phyloP scores from a whole-genome alignment of 2,797 vertebrate genomes.

The Coregonus suidteri region DNA sequence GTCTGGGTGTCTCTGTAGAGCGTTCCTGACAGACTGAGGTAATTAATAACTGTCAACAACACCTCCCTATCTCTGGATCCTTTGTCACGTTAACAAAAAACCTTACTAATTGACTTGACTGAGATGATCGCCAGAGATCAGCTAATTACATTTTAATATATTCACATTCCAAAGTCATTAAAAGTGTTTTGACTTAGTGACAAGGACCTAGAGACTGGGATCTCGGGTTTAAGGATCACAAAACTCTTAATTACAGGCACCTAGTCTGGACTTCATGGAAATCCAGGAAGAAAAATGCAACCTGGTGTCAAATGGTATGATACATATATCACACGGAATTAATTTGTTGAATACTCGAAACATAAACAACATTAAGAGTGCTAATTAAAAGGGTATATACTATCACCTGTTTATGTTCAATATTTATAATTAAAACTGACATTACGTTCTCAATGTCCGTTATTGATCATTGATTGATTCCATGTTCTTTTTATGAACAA shows the following conservation, averaged over 20 bases:
- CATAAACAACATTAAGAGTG: not conserved
- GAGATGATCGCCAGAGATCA: constrained; percentile 69
- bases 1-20: constrained; percentile 11
- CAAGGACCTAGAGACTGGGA: constrained; percentile 51
- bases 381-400: not conserved
- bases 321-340: constrained; percentile 1
- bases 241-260: not conserved
- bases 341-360: not conserved
- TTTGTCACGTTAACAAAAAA: constrained; percentile 72
- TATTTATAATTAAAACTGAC: too few relatives aligned
- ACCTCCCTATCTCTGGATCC: constrained; percentile 48
- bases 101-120: constrained; percentile 78
- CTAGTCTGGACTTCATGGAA: not conserved
- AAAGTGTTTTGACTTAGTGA: constrained; percentile 55
- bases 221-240: constrained; percentile 2
- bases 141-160: constrained; percentile 64
- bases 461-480: not conserved
- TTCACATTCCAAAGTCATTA: constrained; percentile 66
- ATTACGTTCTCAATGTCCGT: too few relatives aligned
- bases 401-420: too few relatives aligned
- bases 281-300: constrained; percentile 4
- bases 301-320: constrained; percentile 33
- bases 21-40: constrained; percentile 52
- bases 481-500: constrained; percentile 11
- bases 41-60: constrained; percentile 79